Evolutionary conservation across 1,140 invertebrate genomes (phyloP).

Genomic region (Halesus radiatus): DNA sequence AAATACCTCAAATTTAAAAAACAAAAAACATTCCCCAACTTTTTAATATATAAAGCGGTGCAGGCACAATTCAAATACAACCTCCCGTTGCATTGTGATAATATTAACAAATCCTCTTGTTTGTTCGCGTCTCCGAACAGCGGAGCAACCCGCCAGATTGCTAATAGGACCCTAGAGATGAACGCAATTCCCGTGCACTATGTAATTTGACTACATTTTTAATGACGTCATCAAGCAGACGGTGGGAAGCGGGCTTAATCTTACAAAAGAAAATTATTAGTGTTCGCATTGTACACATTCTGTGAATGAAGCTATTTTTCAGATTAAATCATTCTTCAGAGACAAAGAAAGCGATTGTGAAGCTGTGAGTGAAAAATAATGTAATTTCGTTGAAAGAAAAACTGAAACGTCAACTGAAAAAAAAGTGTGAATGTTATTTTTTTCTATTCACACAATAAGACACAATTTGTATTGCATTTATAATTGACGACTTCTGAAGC

Average conservation of each 20-base stretch:
- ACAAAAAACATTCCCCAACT: too few species aligned
- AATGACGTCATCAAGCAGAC: conserved; percentile 33
- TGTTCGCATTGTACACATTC: conserved; percentile 1
- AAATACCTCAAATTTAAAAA: too few species aligned
- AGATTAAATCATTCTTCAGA: too few species aligned
- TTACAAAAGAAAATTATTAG: conserved; percentile 18
- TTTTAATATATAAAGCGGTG: too few species aligned
- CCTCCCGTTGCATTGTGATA: not conserved
- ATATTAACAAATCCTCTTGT: conserved; percentile 12
- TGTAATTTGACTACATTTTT: conserved; percentile 13
- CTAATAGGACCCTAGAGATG: conserved; percentile 21
- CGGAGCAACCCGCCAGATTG: not conserved
- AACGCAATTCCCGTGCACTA: conserved; percentile 1
- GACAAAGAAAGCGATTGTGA: too few species aligned
- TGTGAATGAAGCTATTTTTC: not conserved
- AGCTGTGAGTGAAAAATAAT: not conserved
- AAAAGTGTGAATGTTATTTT: too few species aligned
- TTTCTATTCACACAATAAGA: too few species aligned
- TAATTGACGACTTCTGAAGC: too few species aligned
- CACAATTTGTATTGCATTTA: too few species aligned
- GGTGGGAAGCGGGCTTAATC: conserved; percentile 7
- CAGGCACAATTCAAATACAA: too few species aligned
- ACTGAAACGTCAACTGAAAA: not conserved
- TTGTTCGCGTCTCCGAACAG: not conserved
- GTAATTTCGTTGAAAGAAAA: not conserved